Base-by-base conservation (phyloP, 2,797 vertebrate genomes). In the Molossus alvarezi region DNA sequence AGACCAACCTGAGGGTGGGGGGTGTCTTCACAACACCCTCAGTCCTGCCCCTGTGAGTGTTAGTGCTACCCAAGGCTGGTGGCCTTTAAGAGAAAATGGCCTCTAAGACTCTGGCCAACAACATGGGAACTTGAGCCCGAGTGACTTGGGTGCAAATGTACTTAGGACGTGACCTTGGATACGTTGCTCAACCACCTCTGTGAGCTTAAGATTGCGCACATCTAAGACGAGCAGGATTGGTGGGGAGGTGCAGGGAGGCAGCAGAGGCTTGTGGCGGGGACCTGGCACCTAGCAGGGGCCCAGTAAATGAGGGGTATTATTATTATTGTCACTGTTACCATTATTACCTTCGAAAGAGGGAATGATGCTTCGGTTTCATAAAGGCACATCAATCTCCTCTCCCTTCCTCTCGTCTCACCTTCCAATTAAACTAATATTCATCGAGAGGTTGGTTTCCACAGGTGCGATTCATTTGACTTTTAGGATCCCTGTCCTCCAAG, bases 391-490 rank as follows among this genome's bases (percentile, higher is more conserved):
- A 18, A 4, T 73, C 53, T 94, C 88, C 91, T 96, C 79, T 62
- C 73, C 1, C 93, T 58, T 90, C 90, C 97, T 82, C 58, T 23
- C 84, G 33, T 15, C 96, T 84, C 87, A 80, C 71, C 27, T 93
- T 81, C 93, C 0, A 77, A 9, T 13, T 48, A 76, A 76, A 53
- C 33, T 84, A 41, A 17, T 53, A 41, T 29, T 72, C 45, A 33
- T 41, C 3, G 45, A 71, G n/a, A 91, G n/a, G 18, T n/a, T 20
- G 6, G 77, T 72, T 76, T 92, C 60, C 69, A 7, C 17, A 62
- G 27, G 64, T 89, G 48, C 9, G 27, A 60, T 71, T 62, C 55
- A 72, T 45, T 79, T 69, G 33, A 53, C 60, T 29, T 72, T 53
- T 48, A 81, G 90, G 51, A 9, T 55, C 69, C 57, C 41, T 33